phyloP scores from a whole-genome alignment of 2,888 invertebrate genomes.

The Sarcophaga subvicina region DNA sequence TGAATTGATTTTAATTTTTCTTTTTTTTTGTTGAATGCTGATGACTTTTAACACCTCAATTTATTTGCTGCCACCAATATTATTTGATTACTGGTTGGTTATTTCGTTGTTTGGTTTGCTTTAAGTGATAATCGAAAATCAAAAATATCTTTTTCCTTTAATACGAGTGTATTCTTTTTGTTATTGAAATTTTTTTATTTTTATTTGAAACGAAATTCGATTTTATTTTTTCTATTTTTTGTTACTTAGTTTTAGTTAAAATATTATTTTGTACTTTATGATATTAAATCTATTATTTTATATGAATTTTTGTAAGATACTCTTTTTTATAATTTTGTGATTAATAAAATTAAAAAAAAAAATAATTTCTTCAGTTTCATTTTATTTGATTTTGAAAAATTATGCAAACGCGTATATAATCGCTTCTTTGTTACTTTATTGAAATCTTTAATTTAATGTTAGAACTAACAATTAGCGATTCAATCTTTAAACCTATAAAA shows the following conservation, averaged over 20 bases:
- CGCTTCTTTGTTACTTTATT: no score
- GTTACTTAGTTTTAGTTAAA: conserved; percentile 35
- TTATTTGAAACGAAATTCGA: not conserved
- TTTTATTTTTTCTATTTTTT: conserved; percentile 11
- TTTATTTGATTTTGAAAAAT: not conserved
- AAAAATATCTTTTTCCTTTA: not conserved
- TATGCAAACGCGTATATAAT: no score
- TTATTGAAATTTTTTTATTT: not conserved
- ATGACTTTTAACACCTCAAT: not conserved
- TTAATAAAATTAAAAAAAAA: conserved; percentile 44
- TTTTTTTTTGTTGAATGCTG: not conserved
- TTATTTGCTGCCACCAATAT: not conserved
- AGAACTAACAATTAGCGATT: no score
- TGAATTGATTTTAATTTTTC: not conserved
- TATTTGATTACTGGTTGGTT: not conserved
- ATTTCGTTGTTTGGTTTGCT: not conserved
- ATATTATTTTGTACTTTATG: conserved; percentile 8
- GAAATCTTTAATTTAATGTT: no score
- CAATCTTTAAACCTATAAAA: no score
- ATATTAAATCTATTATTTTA: conserved; percentile 13
- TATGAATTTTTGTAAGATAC: conserved; percentile 6
- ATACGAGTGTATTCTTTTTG: not conserved
- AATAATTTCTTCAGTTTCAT: not conserved
- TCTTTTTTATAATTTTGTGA: conserved; percentile 43
- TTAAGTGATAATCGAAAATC: not conserved